These are phyloP conservation scores for Colletes latitarsis DNA, from an alignment of 1,140 invertebrate genomes.

Conservation along the genomic window DNA sequence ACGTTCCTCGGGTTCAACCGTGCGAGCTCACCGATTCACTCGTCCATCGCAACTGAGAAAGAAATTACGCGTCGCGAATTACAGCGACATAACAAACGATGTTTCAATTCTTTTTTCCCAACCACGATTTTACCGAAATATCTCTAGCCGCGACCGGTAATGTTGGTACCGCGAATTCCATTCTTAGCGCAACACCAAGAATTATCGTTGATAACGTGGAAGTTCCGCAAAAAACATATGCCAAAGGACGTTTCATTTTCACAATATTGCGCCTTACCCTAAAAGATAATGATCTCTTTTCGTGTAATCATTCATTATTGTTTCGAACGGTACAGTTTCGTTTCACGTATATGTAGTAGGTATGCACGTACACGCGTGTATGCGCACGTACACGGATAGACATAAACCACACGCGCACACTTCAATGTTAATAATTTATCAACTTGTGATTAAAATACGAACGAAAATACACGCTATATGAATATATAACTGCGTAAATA, in stretches of 20 bases:
- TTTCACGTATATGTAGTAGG: background rate
- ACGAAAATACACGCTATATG: background rate
- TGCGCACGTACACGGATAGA: background rate
- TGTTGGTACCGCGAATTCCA: slow-evolving; percentile 15
- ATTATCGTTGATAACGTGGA: background rate
- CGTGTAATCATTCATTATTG: background rate
- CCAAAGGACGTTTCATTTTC: background rate
- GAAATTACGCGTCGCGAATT: background rate
- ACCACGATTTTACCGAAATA: slow-evolving; percentile 13
- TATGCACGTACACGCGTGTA: background rate
- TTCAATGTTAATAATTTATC: no score
- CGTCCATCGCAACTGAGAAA: background rate
- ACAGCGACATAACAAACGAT: background rate
- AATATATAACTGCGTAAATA: background rate
- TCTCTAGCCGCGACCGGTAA: slow-evolving; percentile 26
- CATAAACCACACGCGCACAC: background rate
- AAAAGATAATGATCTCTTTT: background rate
- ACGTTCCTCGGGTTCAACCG: background rate
- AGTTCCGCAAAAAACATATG: slow-evolving; percentile 10
- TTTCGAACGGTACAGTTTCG: background rate
- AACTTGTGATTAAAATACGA: no score
- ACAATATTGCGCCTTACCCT: background rate
- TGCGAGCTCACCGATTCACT: background rate
- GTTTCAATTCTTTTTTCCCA: slow-evolving; percentile 11
- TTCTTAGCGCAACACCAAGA: slow-evolving; percentile 9